Percentiles rank a stretch among this genome's conserved stretches.
Conservation (phyloP, 2,888 invertebrate genomes). For the Horisme vitalbata region DNA sequence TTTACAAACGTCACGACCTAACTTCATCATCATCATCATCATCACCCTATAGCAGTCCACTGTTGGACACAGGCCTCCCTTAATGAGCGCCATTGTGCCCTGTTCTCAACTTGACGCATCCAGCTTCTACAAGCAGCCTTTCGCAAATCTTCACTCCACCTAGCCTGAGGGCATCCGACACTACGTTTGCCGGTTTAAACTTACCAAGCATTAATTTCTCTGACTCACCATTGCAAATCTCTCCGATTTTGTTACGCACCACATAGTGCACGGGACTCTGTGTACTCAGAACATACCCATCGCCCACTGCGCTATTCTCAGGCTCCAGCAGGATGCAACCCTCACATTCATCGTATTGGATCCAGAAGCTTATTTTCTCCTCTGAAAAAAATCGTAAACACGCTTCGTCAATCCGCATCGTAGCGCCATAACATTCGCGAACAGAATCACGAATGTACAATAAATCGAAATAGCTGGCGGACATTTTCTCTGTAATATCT, state of each 20-base stretch:
- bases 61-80: too few species aligned
- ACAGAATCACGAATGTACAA: slow-evolving; percentile 67
- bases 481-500: slow-evolving; percentile 54
- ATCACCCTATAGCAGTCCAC: too few species aligned
- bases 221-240: slow-evolving; percentile 69
- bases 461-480: slow-evolving; percentile 60
- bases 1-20: too few species aligned
- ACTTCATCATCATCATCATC: too few species aligned
- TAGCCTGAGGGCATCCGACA: too few species aligned
- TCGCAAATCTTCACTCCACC: too few species aligned
- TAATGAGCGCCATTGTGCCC: too few species aligned
- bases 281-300: slow-evolving; percentile 54
- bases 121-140: background rate
- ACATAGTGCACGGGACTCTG: slow-evolving; percentile 62
- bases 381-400: slow-evolving; percentile 68
- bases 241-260: slow-evolving; percentile 45
- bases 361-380: slow-evolving; percentile 60
- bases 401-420: slow-evolving; percentile 67
- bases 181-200: too few species aligned
- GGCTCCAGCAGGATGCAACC: slow-evolving; percentile 59
- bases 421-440: slow-evolving; percentile 59
- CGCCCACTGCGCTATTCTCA: slow-evolving; percentile 40
- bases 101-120: too few species aligned
- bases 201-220: too few species aligned
- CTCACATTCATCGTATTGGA: slow-evolving; percentile 74